phyloP scores from a whole-genome alignment of 2,113 vertebrate genomes.

The Trachemys scripta region DNA sequence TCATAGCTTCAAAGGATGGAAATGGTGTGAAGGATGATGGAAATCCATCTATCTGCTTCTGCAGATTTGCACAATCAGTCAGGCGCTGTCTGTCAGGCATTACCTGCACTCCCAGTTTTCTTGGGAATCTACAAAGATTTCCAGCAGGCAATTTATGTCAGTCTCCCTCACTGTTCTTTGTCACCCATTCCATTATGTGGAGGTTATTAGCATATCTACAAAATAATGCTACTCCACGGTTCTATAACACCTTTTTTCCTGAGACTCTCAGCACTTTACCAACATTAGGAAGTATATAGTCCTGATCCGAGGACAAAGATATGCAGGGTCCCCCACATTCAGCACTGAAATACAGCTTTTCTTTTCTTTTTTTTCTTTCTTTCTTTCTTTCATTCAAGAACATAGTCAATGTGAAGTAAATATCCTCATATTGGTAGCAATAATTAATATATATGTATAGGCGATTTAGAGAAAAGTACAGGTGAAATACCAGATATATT shows the following conservation, averaged over 20 bases:
- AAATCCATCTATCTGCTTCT: constrained; percentile 38
- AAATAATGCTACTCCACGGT: background rate
- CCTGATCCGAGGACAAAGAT: background rate
- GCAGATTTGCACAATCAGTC: background rate
- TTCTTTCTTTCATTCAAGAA: background rate
- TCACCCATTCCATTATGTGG: accelerated
- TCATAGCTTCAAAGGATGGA: constrained; percentile 14
- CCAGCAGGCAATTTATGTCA: background rate
- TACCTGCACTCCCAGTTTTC: constrained; percentile 12
- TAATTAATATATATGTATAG: background rate
- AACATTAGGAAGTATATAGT: background rate
- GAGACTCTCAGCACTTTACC: background rate
- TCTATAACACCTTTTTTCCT: background rate
- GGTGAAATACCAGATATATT: constrained; percentile 29
- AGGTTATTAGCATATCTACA: background rate
- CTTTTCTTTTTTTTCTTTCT: background rate
- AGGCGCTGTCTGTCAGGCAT: background rate
- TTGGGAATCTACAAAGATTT: background rate
- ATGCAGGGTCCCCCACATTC: background rate
- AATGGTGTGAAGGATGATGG: constrained; percentile 17
- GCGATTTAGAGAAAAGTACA: constrained; percentile 28
- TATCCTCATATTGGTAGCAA: constrained; percentile 7
- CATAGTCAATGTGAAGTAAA: background rate
- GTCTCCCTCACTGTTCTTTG: constrained; percentile 8
- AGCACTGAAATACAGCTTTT: background rate